Conservation (phyloP, 2,113 vertebrate genomes). For the Neolamprologus sp. region DNA sequence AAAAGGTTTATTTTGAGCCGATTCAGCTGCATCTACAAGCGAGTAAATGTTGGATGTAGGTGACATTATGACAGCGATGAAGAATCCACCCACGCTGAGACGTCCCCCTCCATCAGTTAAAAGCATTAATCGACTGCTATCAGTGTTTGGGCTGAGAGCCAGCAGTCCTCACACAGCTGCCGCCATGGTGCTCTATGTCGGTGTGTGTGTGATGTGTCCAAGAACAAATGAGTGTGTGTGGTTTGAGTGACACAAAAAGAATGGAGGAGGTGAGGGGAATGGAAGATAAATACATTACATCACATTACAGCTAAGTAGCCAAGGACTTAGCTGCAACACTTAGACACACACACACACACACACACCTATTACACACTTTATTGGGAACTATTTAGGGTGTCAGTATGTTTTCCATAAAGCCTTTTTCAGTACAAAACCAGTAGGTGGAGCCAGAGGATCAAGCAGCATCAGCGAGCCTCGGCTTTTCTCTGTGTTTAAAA, state of each 20-base stretch:
- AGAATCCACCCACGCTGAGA: background rate
- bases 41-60: background rate
- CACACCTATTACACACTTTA: background rate
- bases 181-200: background rate
- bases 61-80: background rate
- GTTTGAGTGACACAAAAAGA: background rate
- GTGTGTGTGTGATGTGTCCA: background rate
- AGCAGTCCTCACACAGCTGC: background rate
- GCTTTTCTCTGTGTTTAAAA: background rate
- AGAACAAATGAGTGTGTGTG: background rate
- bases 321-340: background rate
- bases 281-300: background rate
- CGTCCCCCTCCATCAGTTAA: background rate
- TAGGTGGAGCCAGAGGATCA: slow-evolving; percentile 35
- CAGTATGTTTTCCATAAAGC: background rate
- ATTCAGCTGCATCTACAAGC: background rate
- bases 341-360: background rate
- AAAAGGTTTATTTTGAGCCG: background rate
- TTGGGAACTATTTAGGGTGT: background rate
- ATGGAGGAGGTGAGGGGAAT: background rate
- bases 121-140: background rate
- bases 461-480: background rate
- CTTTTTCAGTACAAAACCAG: background rate
- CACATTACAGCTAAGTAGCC: background rate
- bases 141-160: background rate